Conservation (phyloP, 2,888 invertebrate species). For the Cataglyphis livida region DNA sequence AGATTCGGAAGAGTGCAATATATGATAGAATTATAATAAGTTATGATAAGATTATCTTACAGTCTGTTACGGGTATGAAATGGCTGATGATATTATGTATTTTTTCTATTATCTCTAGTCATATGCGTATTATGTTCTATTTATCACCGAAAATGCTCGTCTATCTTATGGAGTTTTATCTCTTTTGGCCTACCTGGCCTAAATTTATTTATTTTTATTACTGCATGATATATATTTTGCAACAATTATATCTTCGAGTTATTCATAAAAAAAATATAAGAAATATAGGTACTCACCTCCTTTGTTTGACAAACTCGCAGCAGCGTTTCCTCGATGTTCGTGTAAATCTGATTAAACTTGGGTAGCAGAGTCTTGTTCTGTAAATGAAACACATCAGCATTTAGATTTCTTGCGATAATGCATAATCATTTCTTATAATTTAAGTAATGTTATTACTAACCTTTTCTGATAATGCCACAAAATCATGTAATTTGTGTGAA, state of each 20-base stretch:
- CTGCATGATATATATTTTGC: conserved; percentile 44
- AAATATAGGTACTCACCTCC: conserved; percentile 81
- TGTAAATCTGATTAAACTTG: conserved; percentile 73
- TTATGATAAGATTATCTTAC: conserved; percentile 31
- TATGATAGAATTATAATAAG: conserved; percentile 51
- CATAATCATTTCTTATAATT: conserved; percentile 10
- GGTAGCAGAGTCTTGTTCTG: conserved; percentile 79
- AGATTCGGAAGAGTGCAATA: conserved; percentile 68
- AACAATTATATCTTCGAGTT: background rate
- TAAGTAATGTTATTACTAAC: conserved; percentile 78
- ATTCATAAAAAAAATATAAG: background rate
- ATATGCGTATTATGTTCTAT: conserved; percentile 77
- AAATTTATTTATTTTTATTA: conserved; percentile 80
- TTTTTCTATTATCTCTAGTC: conserved; percentile 78
- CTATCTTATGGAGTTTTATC: conserved; percentile 32
- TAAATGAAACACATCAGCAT: conserved; percentile 63
- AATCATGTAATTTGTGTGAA: conserved; percentile 83
- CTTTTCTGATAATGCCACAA: conserved; percentile 77
- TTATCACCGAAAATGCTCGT: conserved; percentile 72
- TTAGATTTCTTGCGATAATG: conserved; percentile 33
- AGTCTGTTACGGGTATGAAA: conserved; percentile 57
- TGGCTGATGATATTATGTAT: conserved; percentile 67
- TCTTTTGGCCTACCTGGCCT: conserved; percentile 31
- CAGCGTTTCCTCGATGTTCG: conserved; percentile 77
- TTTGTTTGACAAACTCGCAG: conserved; percentile 78